Conservation (phyloP, 2,888 invertebrate genomes). For the Caenorhabditis becei region DNA sequence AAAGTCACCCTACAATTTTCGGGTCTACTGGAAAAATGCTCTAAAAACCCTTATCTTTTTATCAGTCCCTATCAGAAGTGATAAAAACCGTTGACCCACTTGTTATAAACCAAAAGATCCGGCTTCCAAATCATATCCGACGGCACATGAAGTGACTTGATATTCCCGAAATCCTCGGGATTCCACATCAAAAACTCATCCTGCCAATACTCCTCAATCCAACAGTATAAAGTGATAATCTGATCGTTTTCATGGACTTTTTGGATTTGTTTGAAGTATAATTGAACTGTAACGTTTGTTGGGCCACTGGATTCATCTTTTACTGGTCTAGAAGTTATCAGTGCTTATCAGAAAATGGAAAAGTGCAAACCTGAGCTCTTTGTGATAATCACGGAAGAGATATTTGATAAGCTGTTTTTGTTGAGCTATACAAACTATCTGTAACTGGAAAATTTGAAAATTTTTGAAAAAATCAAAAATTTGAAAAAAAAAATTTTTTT, state of each 20-base stretch:
- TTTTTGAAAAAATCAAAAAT: too few species aligned
- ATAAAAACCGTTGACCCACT: too few species aligned
- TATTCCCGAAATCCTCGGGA: slow-evolving; percentile 68
- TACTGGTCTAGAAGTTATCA: slow-evolving; percentile 62
- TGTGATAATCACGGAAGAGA: slow-evolving; percentile 77
- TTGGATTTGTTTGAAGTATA: slow-evolving; percentile 80
- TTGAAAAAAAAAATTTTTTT: too few species aligned
- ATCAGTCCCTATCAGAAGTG: too few species aligned
- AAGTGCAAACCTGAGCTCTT: slow-evolving; percentile 67
- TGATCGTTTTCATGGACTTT: slow-evolving; percentile 81
- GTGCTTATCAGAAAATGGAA: background rate
- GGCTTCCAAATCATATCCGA: slow-evolving; percentile 76
- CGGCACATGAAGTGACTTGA: slow-evolving; percentile 71
- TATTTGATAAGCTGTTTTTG: slow-evolving; percentile 73
- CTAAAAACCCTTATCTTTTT: too few species aligned
- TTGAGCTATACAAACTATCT: slow-evolving; percentile 32
- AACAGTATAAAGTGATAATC: slow-evolving; percentile 79
- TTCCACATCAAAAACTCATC: slow-evolving; percentile 75
- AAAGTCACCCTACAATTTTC: too few species aligned
- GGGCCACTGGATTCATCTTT: slow-evolving; percentile 73
- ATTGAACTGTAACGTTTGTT: slow-evolving; percentile 80
- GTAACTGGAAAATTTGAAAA: background rate
- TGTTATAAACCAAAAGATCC: slow-evolving; percentile 80
- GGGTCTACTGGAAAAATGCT: too few species aligned
- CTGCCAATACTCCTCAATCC: slow-evolving; percentile 79